These are phyloP conservation scores for Carcharodon carcharias DNA, from an alignment of 2,797 vertebrate species.

Conservation along the genomic window DNA sequence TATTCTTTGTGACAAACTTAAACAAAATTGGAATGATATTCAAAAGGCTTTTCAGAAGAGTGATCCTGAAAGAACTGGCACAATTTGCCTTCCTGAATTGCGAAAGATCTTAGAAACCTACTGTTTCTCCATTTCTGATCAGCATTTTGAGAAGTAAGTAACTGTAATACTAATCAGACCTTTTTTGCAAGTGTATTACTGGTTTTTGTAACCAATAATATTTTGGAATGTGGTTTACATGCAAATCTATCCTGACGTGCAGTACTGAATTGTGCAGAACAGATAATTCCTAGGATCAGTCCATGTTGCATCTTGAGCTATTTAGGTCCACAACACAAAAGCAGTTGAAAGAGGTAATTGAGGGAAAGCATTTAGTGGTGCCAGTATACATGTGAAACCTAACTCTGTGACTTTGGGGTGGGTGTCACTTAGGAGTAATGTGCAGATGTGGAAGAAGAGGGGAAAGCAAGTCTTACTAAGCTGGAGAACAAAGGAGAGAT, in stretches of 20 bases:
- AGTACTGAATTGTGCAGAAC: not conserved
- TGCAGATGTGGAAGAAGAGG: not conserved
- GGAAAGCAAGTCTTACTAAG: too few species aligned
- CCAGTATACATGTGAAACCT: not conserved
- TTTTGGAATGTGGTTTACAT: not conserved
- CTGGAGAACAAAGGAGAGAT: too few species aligned
- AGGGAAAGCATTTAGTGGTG: not conserved
- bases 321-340: not conserved
- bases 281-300: not conserved
- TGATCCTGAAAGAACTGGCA: constrained; percentile 46
- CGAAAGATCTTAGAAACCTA: constrained; percentile 47
- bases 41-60: constrained; percentile 44
- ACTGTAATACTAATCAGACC: constrained; percentile 31
- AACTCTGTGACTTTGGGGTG: not conserved
- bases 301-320: not conserved
- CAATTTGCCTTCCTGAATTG: constrained; percentile 48
- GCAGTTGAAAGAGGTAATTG: not conserved
- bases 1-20: constrained; percentile 47
- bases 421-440: not conserved
- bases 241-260: not conserved
- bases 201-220: not conserved
- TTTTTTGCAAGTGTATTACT: not conserved
- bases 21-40: constrained; percentile 48
- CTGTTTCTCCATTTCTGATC: constrained; percentile 49
- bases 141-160: constrained; percentile 53